Conservation (phyloP, 2,888 invertebrate species). For the Dysmachus trigonus region DNA sequence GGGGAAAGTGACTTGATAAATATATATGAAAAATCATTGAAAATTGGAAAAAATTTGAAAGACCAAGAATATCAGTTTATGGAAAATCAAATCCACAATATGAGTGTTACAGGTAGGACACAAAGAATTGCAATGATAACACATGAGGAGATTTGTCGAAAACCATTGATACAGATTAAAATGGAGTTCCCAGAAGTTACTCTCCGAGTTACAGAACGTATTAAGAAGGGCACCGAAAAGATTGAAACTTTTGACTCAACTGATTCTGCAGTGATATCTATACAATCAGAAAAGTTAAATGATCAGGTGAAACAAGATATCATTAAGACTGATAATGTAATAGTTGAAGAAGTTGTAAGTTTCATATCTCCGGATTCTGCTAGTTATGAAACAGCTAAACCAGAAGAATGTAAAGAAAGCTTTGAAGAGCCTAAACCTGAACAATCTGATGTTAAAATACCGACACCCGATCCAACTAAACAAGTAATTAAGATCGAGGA, state of each 20-base stretch:
- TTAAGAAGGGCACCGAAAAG: slow-evolving; percentile 57
- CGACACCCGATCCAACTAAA: neutral
- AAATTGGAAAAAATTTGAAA: neutral
- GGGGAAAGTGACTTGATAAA: neutral
- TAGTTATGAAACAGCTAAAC: neutral
- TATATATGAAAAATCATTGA: neutral
- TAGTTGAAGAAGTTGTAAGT: neutral
- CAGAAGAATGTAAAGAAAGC: neutral
- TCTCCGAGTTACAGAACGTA: slow-evolving; percentile 59
- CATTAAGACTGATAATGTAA: neutral
- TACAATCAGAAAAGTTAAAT: neutral
- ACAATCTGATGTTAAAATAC: neutral
- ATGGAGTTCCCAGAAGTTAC: slow-evolving; percentile 67
- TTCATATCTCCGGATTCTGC: neutral
- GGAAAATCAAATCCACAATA: slow-evolving; percentile 49
- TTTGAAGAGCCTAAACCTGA: neutral
- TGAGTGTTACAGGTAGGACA: slow-evolving; percentile 55
- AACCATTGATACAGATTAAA: slow-evolving; percentile 73
- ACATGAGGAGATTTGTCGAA: slow-evolving; percentile 75
- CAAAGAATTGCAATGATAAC: slow-evolving; percentile 74
- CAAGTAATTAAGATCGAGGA: neutral
- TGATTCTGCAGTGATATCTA: neutral
- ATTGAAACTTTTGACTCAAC: neutral
- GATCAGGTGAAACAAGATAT: neutral
- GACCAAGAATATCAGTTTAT: neutral